phyloP scores from a whole-genome alignment of 2,888 invertebrate genomes.

The Pantelozetes paolii region DNA sequence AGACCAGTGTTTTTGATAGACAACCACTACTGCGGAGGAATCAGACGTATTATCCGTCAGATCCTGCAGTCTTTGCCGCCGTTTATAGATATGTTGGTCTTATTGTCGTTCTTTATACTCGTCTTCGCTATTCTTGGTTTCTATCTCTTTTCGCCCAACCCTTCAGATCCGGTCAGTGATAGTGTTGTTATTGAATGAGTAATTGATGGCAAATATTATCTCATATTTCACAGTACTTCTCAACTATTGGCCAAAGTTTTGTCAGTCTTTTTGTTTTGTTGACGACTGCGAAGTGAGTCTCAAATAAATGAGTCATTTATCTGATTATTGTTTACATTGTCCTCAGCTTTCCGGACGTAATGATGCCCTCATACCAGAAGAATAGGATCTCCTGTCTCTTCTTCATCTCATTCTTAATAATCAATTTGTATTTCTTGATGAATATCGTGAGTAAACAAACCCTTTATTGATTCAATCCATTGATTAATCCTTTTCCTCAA shows the following conservation, averaged over 20 bases:
- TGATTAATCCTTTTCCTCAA: neutral
- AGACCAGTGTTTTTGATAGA: slow-evolving; percentile 84
- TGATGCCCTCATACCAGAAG: slow-evolving; percentile 81
- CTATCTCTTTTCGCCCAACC: slow-evolving; percentile 72
- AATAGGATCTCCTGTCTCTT: slow-evolving; percentile 78
- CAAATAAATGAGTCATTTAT: neutral
- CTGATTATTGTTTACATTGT: slow-evolving; percentile 1
- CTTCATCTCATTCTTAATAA: slow-evolving; percentile 77
- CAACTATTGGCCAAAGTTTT: slow-evolving; percentile 72
- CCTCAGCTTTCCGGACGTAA: slow-evolving; percentile 77
- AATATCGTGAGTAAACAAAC: slow-evolving; percentile 58
- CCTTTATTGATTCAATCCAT: neutral
- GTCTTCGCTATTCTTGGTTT: slow-evolving; percentile 72
- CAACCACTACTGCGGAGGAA: slow-evolving; percentile 75
- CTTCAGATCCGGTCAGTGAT: slow-evolving; percentile 59
- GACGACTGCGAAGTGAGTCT: slow-evolving; percentile 82
- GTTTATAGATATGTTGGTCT: slow-evolving; percentile 77
- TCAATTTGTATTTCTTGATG: slow-evolving; percentile 80
- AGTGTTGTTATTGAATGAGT: slow-evolving; percentile 16
- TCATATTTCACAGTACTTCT: slow-evolving; percentile 60
- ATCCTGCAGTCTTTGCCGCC: slow-evolving; percentile 80
- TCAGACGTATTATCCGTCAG: slow-evolving; percentile 60
- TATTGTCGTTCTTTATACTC: slow-evolving; percentile 76
- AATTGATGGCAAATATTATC: neutral
- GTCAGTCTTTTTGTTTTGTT: slow-evolving; percentile 81